A percentile compares a stretch with the other conserved stretches of the same genome.
Conservation (phyloP, 2,113 vertebrate genomes). For the Muscicapa adusta region DNA sequence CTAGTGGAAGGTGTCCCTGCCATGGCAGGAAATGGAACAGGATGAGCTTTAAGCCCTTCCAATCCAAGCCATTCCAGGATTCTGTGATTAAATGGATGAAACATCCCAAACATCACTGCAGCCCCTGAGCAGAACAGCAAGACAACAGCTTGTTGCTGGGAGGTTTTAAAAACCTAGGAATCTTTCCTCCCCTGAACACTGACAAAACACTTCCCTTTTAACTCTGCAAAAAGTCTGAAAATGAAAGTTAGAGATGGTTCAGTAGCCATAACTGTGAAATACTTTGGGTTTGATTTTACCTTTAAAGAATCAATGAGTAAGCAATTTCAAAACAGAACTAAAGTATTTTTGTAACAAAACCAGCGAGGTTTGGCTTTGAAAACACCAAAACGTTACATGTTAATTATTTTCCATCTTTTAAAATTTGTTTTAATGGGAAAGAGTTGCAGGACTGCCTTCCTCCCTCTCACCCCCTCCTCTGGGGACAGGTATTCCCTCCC, state of each 20-base stretch:
- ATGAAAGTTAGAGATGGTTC: neutral
- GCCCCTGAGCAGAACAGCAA: neutral
- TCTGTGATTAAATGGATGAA: neutral
- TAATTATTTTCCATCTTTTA: neutral
- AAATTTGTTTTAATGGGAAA: neutral
- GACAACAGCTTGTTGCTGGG: neutral
- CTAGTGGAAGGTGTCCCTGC: fast-evolving
- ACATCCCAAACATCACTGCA: neutral
- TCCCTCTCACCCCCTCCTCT: neutral
- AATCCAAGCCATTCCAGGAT: fast-evolving
- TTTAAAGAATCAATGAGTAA: neutral
- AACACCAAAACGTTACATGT: fast-evolving
- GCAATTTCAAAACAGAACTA: neutral
- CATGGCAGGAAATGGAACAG: fast-evolving
- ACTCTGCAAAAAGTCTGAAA: neutral
- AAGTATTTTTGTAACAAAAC: neutral
- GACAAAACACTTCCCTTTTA: neutral
- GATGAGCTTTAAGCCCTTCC: neutral
- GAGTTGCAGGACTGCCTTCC: neutral
- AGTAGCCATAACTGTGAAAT: neutral
- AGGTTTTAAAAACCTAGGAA: neutral
- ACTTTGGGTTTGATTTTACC: neutral
- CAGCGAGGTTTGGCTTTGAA: neutral
- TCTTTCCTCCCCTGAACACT: neutral
- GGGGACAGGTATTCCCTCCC: neutral